phyloP scores from a whole-genome alignment of 2,113 vertebrate genomes.

The Turdus rufiventris region DNA sequence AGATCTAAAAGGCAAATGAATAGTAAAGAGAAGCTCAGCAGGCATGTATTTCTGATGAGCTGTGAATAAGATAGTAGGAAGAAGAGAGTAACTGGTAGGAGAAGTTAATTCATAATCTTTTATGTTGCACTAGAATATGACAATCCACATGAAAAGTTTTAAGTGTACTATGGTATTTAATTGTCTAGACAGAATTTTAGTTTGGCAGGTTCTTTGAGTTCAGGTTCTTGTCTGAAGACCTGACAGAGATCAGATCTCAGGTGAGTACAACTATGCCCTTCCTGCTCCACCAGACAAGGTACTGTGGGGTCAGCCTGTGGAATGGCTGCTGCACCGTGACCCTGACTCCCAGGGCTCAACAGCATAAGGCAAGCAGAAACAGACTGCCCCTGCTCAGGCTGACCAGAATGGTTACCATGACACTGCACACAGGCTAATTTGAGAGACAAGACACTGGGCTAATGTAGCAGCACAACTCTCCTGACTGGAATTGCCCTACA shows the following conservation, averaged over 20 bases:
- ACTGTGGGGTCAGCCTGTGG: background rate
- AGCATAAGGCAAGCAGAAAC: background rate
- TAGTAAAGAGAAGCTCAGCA: background rate
- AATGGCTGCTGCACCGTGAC: background rate
- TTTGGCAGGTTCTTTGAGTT: background rate
- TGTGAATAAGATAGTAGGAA: background rate
- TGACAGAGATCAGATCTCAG: background rate
- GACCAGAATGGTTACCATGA: background rate
- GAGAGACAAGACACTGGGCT: background rate
- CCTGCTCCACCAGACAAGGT: background rate
- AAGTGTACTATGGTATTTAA: background rate
- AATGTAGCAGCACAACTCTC: background rate
- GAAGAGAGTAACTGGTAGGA: background rate
- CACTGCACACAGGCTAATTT: background rate
- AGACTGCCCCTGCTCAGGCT: background rate
- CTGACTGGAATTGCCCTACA: background rate
- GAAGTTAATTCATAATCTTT: background rate
- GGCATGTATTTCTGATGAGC: background rate
- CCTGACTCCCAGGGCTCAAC: background rate
- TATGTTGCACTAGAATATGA: background rate
- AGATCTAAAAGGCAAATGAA: background rate
- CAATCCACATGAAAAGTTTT: background rate
- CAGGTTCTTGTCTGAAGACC: background rate
- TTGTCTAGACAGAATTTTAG: background rate
- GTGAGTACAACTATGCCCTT: rapidly evolving